Percentiles rank a stretch among this genome's conserved stretches.
These are phyloP conservation scores for Dasyprocta punctata DNA, from an alignment of 2,113 vertebrate species.

Conservation along the genomic window DNA sequence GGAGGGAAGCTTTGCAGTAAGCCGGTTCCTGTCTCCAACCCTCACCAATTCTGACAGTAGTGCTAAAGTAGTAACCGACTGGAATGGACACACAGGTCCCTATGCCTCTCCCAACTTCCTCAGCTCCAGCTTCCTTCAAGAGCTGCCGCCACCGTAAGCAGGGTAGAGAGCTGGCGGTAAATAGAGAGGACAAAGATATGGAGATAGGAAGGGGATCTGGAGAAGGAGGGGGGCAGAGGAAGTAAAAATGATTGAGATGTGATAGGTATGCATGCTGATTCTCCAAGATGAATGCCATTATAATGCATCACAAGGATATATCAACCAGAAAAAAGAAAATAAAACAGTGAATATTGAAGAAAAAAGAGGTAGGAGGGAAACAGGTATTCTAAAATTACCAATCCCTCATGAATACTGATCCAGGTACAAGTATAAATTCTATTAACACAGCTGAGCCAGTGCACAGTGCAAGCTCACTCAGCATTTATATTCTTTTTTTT, in stretches of 20 bases:
- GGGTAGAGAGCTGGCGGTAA: not conserved
- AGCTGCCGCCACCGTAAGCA: not conserved
- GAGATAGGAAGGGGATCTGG: not conserved
- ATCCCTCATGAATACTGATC: not conserved
- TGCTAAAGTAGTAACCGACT: fast-evolving
- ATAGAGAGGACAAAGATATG: not conserved
- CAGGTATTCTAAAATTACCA: not conserved
- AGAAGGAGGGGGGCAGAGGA: not conserved
- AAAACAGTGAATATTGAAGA: not conserved
- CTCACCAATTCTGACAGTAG: not conserved
- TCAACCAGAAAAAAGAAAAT: not conserved
- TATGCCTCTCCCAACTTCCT: not conserved
- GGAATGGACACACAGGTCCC: fast-evolving
- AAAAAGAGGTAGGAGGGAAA: not conserved
- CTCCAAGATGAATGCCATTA: not conserved
- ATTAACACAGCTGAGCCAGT: fast-evolving
- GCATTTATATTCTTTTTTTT: not conserved
- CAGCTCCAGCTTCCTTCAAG: not conserved
- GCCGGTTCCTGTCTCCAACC: not conserved
- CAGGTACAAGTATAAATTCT: not conserved
- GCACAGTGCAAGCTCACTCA: not conserved
- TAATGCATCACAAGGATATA: not conserved
- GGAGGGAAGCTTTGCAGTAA: fast-evolving
- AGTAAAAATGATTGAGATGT: not conserved
- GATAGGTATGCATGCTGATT: not conserved